Base-by-base conservation (phyloP, 2,797 vertebrate genomes). In the Xiphophorus birchmanni region DNA sequence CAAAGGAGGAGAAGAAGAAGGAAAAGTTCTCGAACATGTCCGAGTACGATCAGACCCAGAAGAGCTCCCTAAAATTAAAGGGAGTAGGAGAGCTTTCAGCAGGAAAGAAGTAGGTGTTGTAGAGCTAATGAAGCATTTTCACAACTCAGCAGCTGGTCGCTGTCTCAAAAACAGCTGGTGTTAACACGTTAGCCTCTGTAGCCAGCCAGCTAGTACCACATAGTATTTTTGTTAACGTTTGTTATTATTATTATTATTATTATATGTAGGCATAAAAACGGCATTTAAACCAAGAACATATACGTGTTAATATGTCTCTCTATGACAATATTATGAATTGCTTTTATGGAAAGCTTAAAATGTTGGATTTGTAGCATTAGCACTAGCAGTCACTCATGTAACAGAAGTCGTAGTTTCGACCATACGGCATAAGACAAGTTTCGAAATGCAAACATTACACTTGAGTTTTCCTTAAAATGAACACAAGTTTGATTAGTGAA, bases 1-100 rank as follows among this genome's bases (percentile, higher is more conserved):
- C 65, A 80, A 78, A 54, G 2, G 9, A 85, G 84, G 91, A 84
- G 84, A 88, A 88, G 37, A 78, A 7, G 6, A 0, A 4, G 3
- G 50, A 44, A 21, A 23, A 4, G 6, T 74, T 52, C n/a, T 73
- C 1, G 73, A 92, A 92, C 8, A 96, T 78, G 48, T 73, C 69
- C 12, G 69, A 45, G 2, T 72, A 72, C 69, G 42, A 72, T 15
- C 26, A 72, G 26, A 72, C 4, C 42, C 69, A 72, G 69, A 72
- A 40, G 58, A 77, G 35, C 45, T 26, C 23, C 21, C 44, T 37
- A n/a, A 50, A 67, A 5, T 26, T 48, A 21, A 72, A 72, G 26
- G 69, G 69, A 15, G 11, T 17, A 1, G 69, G 42, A n/a, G 69
- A 72, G 3, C 42, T 72, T 45, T 72, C 69, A 29, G 69, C 69